Conservation (phyloP, 2,113 vertebrate genomes). For the Narcine bancroftii region DNA sequence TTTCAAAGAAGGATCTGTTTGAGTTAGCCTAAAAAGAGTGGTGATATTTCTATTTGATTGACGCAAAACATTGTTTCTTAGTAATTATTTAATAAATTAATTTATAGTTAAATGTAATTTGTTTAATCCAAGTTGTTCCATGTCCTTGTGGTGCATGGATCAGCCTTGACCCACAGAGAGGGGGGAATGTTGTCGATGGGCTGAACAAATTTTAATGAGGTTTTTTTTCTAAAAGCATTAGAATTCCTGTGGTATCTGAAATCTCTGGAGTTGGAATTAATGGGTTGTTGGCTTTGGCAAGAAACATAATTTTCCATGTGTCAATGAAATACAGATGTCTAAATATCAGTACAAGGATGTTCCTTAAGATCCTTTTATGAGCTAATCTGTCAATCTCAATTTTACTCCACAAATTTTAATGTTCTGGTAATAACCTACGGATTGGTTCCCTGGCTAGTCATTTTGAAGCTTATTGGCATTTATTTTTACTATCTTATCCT, state of each 20-base stretch:
- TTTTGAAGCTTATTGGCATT: not conserved
- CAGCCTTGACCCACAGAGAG: not conserved
- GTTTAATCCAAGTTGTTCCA: not conserved
- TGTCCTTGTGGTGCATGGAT: not conserved
- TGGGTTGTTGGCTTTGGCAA: slow-evolving; percentile 7
- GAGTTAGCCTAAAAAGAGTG: not conserved
- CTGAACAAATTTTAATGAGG: not conserved
- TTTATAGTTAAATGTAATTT: not conserved
- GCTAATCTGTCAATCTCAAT: not conserved
- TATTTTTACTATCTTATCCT: not conserved
- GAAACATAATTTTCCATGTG: not conserved
- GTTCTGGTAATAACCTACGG: not conserved
- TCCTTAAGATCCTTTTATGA: not conserved
- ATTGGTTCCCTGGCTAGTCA: not conserved
- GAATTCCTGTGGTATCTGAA: not conserved
- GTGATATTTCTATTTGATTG: not conserved
- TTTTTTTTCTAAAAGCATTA: not conserved
- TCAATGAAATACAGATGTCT: not conserved
- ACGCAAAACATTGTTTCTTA: not conserved
- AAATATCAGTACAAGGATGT: not conserved
- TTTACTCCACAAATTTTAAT: not conserved
- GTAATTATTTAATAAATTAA: not conserved
- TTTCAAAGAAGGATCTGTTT: not conserved
- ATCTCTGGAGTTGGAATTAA: not conserved
- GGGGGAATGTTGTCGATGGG: not conserved